Conservation (phyloP, 2,888 invertebrate species). For the Ramazzottius varieornatus region DNA sequence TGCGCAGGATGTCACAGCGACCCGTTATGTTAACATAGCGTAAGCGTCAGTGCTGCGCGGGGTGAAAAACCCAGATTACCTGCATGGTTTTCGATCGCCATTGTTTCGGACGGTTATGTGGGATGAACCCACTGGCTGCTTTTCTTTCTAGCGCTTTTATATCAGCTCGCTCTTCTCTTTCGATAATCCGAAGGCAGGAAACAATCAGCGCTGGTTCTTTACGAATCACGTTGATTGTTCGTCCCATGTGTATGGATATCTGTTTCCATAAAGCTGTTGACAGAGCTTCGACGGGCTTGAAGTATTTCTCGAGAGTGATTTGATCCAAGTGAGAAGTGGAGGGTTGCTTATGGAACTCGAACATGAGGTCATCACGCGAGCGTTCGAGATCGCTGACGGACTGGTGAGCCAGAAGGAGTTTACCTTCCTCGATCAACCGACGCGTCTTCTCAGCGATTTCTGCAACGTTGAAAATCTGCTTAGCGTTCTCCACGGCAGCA, state of each 20-base stretch:
- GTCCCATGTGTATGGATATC: slow-evolving; percentile 55
- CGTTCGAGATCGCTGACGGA: slow-evolving; percentile 70
- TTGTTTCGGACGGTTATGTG: slow-evolving; percentile 70
- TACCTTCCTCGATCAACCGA: slow-evolving; percentile 75
- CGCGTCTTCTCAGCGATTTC: slow-evolving; percentile 82
- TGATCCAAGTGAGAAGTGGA: slow-evolving; percentile 10
- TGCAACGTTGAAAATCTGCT: slow-evolving; percentile 88
- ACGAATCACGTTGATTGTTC: slow-evolving; percentile 72
- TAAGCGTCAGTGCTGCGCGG: no score
- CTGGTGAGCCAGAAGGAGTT: slow-evolving; percentile 75
- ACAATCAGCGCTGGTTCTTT: slow-evolving; percentile 85
- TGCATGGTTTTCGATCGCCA: slow-evolving; percentile 68
- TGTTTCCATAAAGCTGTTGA: slow-evolving; percentile 70
- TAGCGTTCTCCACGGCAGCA: slow-evolving; percentile 86
- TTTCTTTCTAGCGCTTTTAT: slow-evolving; percentile 49
- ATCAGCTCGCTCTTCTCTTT: slow-evolving; percentile 84
- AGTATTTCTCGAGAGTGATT: slow-evolving; percentile 68
- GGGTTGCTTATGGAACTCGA: slow-evolving; percentile 71
- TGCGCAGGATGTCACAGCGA: no score
- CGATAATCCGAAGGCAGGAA: slow-evolving; percentile 77
- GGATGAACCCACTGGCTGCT: slow-evolving; percentile 57
- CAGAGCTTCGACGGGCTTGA: slow-evolving; percentile 71
- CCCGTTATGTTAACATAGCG: no score
- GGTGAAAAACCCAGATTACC: no score
- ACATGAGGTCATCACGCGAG: slow-evolving; percentile 76